These are phyloP conservation scores for Leptodactylus fuscus DNA, from an alignment of 2,113 vertebrate genomes.

Conservation along the genomic window DNA sequence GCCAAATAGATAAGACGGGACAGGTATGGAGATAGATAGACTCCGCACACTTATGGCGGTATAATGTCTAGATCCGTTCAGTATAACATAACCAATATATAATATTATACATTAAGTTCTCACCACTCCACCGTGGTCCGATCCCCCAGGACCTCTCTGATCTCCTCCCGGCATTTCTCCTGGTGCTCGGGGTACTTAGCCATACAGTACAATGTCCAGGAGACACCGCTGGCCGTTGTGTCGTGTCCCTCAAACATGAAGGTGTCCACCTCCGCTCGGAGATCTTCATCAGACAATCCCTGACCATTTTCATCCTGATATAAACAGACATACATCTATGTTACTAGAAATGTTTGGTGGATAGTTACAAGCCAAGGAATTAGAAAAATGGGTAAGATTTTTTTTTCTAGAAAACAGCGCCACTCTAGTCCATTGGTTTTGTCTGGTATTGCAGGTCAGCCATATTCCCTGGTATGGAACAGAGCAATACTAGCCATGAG, in stretches of 20 bases:
- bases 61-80: too few species aligned
- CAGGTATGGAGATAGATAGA: too few species aligned
- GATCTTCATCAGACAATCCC: slow-evolving; percentile 76
- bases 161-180: slow-evolving; percentile 74
- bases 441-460: too few species aligned
- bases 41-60: too few species aligned
- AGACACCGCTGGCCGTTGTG: slow-evolving; percentile 85
- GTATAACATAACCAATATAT: too few species aligned
- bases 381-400: too few species aligned
- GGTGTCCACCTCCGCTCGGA: slow-evolving; percentile 73
- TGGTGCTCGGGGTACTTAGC: slow-evolving; percentile 85
- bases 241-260: slow-evolving; percentile 67
- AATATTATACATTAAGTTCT: too few species aligned
- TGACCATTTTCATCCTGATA: slow-evolving; percentile 80
- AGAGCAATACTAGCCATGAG: too few species aligned
- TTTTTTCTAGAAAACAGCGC: too few species aligned
- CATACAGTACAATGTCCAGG: slow-evolving; percentile 84
- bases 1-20: too few species aligned
- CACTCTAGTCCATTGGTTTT: too few species aligned
- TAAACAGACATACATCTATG: not conserved
- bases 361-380: too few species aligned
- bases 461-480: not conserved
- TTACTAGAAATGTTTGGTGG: not conserved
- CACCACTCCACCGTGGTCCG: slow-evolving; percentile 77
- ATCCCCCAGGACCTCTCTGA: slow-evolving; percentile 62